Evolutionary conservation across 2,113 vertebrate species (phyloP), one percentile per base, ranked within the genome.

Genomic region (Anoura caudifer): DNA sequence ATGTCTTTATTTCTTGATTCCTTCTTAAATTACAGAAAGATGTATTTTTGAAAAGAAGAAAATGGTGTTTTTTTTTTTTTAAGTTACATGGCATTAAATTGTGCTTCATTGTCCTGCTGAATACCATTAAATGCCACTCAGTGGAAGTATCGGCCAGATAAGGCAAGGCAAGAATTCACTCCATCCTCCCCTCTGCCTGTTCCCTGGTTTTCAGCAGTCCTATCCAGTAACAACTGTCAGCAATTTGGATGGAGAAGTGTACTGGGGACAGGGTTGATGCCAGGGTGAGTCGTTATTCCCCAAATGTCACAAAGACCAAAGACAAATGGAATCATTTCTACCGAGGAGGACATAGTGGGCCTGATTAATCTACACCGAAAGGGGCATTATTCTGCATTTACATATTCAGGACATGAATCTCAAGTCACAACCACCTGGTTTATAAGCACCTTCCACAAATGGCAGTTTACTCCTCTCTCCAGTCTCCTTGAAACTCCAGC

Each of bases 101-200:
- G 4, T 81, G 67, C 19, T 79, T 88, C 69, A 93, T 96, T 88
- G 77, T 91, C 26, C 22, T 50, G 33, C 33, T 33, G 72, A 90
- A 45, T 92, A 24, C 70, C 43, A 84, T 61, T 33, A 91, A 94
- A 79, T 72, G 12, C 26, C 28, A 43, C 81, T 59, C 93, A 70
- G 36, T 33, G 13, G 76, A 88, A 82, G 45, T 31, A 3, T 15
- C 52, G 12, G 45, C 59, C 33, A 85, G 22, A 31, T 43, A n/a
- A 77, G 7, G 4, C 31, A 85, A 76, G 95, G 20, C 67, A 67
- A 77, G 10, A 3, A 31, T 43, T 83, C 47, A 28, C 14, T 84
- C 67, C 7, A 31, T 85, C 69, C 73, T 47, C 36, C 8, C 36
- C 24, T 85, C 3, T 92, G 43, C 31, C n/a, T 4, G 0, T n/a